Conservation (phyloP, 2,113 vertebrate species). For the Xiphophorus maculatus region DNA sequence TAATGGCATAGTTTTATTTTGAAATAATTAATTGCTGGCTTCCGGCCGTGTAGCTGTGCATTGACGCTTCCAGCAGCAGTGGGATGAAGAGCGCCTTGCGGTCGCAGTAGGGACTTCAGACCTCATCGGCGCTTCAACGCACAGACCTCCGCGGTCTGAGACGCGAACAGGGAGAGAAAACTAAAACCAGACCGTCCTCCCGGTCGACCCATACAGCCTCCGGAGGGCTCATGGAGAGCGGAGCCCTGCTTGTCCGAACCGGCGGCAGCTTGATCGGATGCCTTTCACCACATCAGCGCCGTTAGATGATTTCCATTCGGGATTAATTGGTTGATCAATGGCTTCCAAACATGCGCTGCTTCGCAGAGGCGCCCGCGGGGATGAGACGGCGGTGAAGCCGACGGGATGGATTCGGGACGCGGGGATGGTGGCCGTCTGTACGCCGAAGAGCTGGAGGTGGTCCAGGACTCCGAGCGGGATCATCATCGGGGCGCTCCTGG, state of each 20-base stretch:
- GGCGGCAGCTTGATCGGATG: slow-evolving; percentile 74
- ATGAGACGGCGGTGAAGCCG: slow-evolving; percentile 12
- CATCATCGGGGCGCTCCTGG: slow-evolving; percentile 65
- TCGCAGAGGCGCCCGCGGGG: slow-evolving; percentile 42
- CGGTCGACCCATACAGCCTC: slow-evolving; percentile 22
- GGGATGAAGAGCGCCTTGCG: slow-evolving; percentile 46
- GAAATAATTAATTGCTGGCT: slow-evolving; percentile 7
- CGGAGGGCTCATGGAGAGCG: slow-evolving; percentile 67
- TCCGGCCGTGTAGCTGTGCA: not conserved
- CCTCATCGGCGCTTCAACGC: slow-evolving; percentile 8
- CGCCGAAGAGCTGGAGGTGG: slow-evolving; percentile 52
- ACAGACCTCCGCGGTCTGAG: slow-evolving; percentile 7
- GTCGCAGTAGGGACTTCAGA: slow-evolving; percentile 48
- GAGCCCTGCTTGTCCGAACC: slow-evolving; percentile 58
- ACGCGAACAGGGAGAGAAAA: slow-evolving; percentile 6
- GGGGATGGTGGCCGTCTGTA: slow-evolving; percentile 25
- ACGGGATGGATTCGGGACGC: slow-evolving; percentile 53
- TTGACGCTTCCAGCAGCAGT: slow-evolving; percentile 32
- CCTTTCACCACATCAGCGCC: slow-evolving; percentile 68
- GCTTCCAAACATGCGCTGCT: slow-evolving; percentile 76
- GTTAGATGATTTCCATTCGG: slow-evolving; percentile 64
- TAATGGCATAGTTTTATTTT: slow-evolving; percentile 42
- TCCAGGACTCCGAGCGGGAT: slow-evolving; percentile 47
- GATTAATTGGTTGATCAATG: slow-evolving; percentile 77
- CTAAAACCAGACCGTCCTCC: slow-evolving; percentile 9